Evolutionary conservation across 2,797 vertebrate species (phyloP).

Genomic region (Choloepus didactylus): DNA sequence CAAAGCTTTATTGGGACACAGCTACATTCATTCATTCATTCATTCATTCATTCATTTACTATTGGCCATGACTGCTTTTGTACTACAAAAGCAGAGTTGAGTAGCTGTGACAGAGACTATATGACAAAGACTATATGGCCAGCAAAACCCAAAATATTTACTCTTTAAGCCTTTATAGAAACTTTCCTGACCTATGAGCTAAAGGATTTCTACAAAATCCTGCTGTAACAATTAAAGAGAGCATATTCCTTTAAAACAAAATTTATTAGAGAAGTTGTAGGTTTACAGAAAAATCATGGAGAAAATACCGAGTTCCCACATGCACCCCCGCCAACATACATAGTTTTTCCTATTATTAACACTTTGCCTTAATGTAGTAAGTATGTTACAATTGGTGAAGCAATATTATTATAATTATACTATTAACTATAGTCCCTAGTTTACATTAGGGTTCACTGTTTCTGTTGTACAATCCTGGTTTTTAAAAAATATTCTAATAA

Average conservation of each 20-base stretch:
- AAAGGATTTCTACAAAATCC: slow-evolving; percentile 5
- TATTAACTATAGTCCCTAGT: no score
- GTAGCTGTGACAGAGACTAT: neutral
- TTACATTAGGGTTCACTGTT: no score
- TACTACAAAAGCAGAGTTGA: neutral
- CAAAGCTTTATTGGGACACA: slow-evolving; percentile 57
- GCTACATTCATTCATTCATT: neutral
- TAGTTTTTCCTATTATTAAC: no score
- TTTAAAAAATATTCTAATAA: no score
- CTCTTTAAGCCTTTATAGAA: neutral
- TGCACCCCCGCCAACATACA: no score
- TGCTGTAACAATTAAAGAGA: slow-evolving; percentile 8
- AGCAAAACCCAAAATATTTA: neutral
- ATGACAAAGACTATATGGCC: neutral
- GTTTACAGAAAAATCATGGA: no score
- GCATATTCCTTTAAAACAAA: neutral
- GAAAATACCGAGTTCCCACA: no score
- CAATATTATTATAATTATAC: no score
- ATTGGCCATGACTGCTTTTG: neutral
- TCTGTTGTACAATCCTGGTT: no score
- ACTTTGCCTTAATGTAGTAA: no score
- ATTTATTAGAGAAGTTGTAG: no score
- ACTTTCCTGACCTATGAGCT: neutral
- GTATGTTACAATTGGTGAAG: no score
- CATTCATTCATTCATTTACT: neutral